Evolutionary conservation across 2,888 invertebrate genomes (phyloP).

Genomic region (Dione vanillae): DNA sequence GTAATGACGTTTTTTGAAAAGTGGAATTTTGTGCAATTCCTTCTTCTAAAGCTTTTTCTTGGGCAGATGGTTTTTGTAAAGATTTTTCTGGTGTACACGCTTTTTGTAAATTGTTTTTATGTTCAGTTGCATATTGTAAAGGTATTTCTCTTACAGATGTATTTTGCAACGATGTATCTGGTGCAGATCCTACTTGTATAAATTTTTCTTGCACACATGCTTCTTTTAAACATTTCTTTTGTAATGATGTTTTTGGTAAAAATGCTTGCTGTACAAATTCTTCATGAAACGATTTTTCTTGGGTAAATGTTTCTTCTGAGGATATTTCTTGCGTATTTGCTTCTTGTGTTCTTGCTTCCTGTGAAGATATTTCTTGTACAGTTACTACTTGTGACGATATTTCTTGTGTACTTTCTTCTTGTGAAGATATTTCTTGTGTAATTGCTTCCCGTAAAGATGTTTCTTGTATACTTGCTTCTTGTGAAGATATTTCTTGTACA

Average conservation of each 20-base stretch:
- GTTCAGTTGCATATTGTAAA: background rate
- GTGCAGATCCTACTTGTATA: too few relatives aligned
- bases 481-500: slow-evolving; percentile 32
- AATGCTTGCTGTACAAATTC: background rate
- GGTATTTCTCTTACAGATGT: background rate
- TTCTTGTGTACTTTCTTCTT: background rate
- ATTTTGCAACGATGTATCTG: slow-evolving; percentile 36
- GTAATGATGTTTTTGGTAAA: background rate
- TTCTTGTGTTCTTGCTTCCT: slow-evolving; percentile 7
- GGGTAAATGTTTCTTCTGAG: slow-evolving; percentile 38
- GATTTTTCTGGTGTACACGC: background rate
- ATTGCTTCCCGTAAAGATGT: slow-evolving; percentile 3
- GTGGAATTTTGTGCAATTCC: too few relatives aligned
- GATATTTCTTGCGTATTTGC: slow-evolving; percentile 4
- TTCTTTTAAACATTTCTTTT: too few relatives aligned
- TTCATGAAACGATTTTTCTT: too few relatives aligned
- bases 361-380: slow-evolving; percentile 32
- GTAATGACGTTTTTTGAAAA: background rate
- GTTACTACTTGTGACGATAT: slow-evolving; percentile 34
- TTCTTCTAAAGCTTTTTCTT: background rate
- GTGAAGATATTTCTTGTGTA: background rate
- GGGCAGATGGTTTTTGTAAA: slow-evolving; percentile 5
- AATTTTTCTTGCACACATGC: too few relatives aligned
- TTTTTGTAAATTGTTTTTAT: background rate
- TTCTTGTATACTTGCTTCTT: slow-evolving; percentile 3